Conservation (phyloP, 2,113 vertebrate genomes). For the Andinoacara biseriatus region DNA sequence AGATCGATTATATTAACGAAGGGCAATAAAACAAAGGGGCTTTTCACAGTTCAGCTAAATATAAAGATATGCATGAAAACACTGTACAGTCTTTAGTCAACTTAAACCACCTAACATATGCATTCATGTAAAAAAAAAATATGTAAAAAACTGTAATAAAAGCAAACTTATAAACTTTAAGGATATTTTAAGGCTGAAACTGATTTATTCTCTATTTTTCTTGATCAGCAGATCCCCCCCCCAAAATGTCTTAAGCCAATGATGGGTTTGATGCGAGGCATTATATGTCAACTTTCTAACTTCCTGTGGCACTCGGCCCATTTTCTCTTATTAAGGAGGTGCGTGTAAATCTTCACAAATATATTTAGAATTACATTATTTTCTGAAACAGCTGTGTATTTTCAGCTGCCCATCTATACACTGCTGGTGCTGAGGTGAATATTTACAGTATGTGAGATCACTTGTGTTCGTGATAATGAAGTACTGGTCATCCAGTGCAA, state of each 20-base stretch:
- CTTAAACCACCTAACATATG: neutral
- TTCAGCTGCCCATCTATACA: neutral
- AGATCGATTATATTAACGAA: constrained; percentile 20
- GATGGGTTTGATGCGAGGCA: neutral
- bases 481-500: neutral
- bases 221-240: neutral
- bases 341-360: neutral
- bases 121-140: neutral
- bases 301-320: neutral
- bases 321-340: neutral
- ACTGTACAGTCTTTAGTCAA: neutral
- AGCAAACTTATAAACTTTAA: neutral
- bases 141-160: neutral
- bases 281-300: neutral
- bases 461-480: neutral
- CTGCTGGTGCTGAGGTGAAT: neutral
- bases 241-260: neutral
- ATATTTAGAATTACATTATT: neutral
- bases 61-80: constrained; percentile 13
- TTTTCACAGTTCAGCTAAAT: constrained; percentile 30
- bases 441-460: neutral
- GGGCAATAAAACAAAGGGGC: neutral
- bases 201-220: neutral
- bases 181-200: neutral
- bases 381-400: neutral